Evolutionary conservation across 2,888 invertebrate genomes (phyloP).

Genomic region (Polydrusus tereticollis): DNA sequence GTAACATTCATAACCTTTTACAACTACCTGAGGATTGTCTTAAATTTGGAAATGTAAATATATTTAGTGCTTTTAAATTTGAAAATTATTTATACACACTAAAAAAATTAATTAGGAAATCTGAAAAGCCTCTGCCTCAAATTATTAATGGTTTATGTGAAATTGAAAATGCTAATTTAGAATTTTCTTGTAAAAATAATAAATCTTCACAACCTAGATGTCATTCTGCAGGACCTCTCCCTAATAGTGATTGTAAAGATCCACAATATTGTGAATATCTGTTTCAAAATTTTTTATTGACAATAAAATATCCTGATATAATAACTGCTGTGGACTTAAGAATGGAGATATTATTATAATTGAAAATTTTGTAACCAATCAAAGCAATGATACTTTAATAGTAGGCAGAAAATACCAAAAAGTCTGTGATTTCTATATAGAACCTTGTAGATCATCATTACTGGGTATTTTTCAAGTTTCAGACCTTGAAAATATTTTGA

Average conservation of each 20-base stretch:
- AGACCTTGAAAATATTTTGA: not conserved
- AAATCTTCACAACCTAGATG: not conserved
- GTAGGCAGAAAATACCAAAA: not conserved
- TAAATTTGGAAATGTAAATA: not conserved
- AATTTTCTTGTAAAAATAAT: not conserved
- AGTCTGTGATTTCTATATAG: not conserved
- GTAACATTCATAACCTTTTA: not conserved
- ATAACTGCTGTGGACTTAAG: not conserved
- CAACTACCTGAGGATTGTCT: not conserved
- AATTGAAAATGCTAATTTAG: not conserved
- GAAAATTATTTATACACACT: not conserved
- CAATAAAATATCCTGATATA: not conserved
- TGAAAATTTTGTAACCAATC: not conserved
- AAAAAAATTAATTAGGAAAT: not conserved
- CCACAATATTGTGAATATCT: not conserved
- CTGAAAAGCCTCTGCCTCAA: not conserved
- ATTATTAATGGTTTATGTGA: not conserved
- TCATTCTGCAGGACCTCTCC: not conserved
- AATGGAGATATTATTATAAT: not conserved
- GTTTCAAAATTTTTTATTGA: not conserved
- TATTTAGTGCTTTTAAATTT: not conserved
- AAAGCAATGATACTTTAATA: not conserved
- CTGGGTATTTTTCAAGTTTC: not conserved
- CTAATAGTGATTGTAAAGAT: not conserved
- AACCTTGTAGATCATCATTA: not conserved